These are phyloP conservation scores for Pinctada fucata DNA, from an alignment of 2,888 invertebrate genomes.

Conservation along the genomic window DNA sequence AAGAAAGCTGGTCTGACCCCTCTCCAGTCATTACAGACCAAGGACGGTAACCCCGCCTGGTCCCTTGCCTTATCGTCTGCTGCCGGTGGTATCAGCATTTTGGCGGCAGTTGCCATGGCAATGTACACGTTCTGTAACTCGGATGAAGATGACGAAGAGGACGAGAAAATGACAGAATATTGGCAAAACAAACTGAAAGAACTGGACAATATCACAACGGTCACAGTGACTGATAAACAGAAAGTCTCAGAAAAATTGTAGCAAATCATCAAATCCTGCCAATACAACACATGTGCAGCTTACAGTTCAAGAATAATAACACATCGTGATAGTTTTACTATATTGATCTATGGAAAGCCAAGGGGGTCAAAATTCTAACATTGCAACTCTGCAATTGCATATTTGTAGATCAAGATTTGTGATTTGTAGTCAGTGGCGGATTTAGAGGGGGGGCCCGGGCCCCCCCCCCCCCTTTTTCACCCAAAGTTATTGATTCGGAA, in stretches of 20 bases:
- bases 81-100: conserved; percentile 17
- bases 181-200: conserved; percentile 26
- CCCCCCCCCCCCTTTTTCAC: too few relatives aligned
- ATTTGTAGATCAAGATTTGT: too few relatives aligned
- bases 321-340: too few relatives aligned
- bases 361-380: too few relatives aligned
- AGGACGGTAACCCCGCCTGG: conserved; percentile 31
- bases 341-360: too few relatives aligned
- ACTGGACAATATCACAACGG: background rate
- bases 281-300: too few relatives aligned
- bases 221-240: background rate
- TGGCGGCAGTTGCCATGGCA: conserved; percentile 26
- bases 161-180: conserved; percentile 7
- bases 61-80: conserved; percentile 27
- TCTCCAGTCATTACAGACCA: conserved; percentile 28
- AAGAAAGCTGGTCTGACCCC: conserved; percentile 53
- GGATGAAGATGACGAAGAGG: conserved; percentile 21
- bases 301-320: too few relatives aligned
- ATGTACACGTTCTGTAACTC: conserved; percentile 4
- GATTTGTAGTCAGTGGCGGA: too few relatives aligned
- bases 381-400: too few relatives aligned
- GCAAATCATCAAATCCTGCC: too few relatives aligned
- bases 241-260: background rate
- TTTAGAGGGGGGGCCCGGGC: too few relatives aligned
- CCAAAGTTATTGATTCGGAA: too few relatives aligned